Base-by-base conservation (phyloP, 1,140 invertebrate species). In the Capitella teleta region DNA sequence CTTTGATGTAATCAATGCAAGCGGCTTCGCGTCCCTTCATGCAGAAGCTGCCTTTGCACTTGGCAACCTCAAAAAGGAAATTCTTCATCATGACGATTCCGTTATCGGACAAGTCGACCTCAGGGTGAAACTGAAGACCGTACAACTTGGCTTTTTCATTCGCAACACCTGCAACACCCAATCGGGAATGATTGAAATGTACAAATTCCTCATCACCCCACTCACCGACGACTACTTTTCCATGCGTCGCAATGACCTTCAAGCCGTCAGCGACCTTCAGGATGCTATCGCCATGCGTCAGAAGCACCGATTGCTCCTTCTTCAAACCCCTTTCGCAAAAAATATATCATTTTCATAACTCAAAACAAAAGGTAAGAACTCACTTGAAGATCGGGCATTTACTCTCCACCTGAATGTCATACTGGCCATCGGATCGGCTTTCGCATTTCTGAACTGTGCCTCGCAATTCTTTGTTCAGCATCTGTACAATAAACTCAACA, bases 401-500 rank as follows among this genome's bases (percentile, higher is more conserved):
- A 43, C 81, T 80, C 72, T 96, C 88, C 25, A 98, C 78, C 69
- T 90, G 83, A 56, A 98, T 83, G 40, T 79, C 77, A 64, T 85
- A 90, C 68, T 95, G 90, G 24, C 95, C 95, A 78, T 99, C 95
- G 76, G 98, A 94, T 57, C 94, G 76, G 2, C 80, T 78, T 52
- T 87, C 84, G 68, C 90, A 92, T 57, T 83, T 79, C 8, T 82
- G 73, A 32, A 98, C 88, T 3, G 82, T 83, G n/a, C 95, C 95
- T 8, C 88, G 89, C 70, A 94, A 96, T 70, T 95, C 88, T 74
- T 96, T 96, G 70, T 98, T 98, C 74, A 99, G 82, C 83, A 98
- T 86, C 77, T 98, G 53, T 26, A 60, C 36, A 37, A 37, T 37
- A 37, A 37, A 2, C 21, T 6, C 3, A 19, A 5, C 8, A 37